phyloP scores from a whole-genome alignment of 2,888 invertebrate species.

The Callimorpha dominula region DNA sequence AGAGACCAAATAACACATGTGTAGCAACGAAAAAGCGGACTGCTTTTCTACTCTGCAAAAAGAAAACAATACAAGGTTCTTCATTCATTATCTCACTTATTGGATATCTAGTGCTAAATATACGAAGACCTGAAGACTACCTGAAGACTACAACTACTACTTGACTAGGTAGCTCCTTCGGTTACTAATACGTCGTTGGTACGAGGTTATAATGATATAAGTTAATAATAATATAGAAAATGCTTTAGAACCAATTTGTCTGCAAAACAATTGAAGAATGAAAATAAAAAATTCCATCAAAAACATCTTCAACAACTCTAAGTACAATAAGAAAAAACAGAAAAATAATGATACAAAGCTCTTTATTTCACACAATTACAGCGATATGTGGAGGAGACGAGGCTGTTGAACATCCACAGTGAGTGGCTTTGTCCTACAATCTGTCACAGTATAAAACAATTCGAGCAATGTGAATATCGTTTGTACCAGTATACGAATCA shows the following conservation, averaged over 20 bases:
- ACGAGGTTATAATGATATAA: background rate
- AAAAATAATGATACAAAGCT: conserved; percentile 81
- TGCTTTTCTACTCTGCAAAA: background rate
- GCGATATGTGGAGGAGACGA: conserved; percentile 71
- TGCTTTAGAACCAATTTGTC: background rate
- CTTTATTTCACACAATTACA: conserved; percentile 83
- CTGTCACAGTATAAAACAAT: conserved; percentile 62
- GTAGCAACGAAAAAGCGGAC: background rate
- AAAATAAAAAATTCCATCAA: conserved; percentile 50
- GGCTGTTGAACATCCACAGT: conserved; percentile 62
- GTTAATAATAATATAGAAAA: background rate
- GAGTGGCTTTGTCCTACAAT: conserved; percentile 56
- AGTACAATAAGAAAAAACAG: conserved; percentile 54
- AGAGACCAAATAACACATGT: too few relatives aligned
- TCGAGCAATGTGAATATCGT: conserved; percentile 20
- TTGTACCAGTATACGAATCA: conserved; percentile 45
- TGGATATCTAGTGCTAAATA: background rate
- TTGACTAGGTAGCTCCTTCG: background rate
- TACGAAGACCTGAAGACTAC: background rate
- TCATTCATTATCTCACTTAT: background rate
- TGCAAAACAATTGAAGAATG: conserved; percentile 21
- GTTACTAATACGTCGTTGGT: background rate
- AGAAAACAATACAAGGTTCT: background rate
- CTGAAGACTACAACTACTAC: background rate
- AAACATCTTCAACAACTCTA: conserved; percentile 49